phyloP scores from a whole-genome alignment of 2,797 vertebrate genomes.

The Sebastes hubbsi region DNA sequence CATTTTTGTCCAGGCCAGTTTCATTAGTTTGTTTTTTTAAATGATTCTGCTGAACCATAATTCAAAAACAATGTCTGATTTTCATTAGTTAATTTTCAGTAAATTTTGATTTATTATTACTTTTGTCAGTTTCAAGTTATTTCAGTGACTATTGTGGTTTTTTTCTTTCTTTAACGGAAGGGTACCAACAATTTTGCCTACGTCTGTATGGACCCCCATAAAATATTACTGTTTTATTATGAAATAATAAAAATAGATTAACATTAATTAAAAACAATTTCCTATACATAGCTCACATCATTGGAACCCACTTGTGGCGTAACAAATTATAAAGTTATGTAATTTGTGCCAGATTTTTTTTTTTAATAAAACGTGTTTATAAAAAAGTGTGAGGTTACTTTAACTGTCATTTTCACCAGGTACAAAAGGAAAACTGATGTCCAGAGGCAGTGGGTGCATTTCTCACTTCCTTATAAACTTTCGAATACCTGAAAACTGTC shows the following conservation, averaged over 20 bases:
- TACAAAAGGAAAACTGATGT: neutral
- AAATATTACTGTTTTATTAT: neutral
- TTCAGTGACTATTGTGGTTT: no score
- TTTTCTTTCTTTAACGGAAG: no score
- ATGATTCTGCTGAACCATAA: no score
- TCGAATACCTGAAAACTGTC: neutral
- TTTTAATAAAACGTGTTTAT: neutral
- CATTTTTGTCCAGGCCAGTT: no score
- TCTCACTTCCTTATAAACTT: conserved; percentile 1
- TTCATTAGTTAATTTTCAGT: no score
- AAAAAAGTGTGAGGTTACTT: neutral
- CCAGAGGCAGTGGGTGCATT: neutral
- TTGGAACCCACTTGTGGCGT: neutral
- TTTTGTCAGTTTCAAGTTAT: no score
- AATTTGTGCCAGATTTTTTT: neutral
- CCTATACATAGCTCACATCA: neutral
- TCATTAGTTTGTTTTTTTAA: no score
- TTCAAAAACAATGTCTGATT: no score
- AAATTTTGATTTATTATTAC: no score
- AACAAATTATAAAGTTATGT: neutral
- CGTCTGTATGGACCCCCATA: neutral
- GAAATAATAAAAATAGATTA: neutral
- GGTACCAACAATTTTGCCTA: no score
- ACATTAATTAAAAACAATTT: neutral
- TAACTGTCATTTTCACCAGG: neutral